Evolutionary conservation across 2,888 invertebrate species (phyloP).

Genomic region (Apodemia hepburni): DNA sequence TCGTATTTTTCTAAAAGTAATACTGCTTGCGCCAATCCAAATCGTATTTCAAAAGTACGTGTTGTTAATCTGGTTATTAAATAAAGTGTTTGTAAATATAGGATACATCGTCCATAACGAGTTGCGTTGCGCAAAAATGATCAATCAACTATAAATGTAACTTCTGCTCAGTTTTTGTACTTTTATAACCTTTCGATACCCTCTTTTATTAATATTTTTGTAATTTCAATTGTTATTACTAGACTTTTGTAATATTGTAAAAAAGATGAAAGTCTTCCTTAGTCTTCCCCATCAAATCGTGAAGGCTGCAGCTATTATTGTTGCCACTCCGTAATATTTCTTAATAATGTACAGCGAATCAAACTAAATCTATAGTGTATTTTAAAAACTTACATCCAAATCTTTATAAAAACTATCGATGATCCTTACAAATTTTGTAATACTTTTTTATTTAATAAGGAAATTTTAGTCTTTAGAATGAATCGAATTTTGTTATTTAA

Average conservation of each 20-base stretch:
- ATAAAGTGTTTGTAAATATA: slow-evolving; percentile 51
- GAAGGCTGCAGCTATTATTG: slow-evolving; percentile 9
- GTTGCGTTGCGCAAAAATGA: slow-evolving; percentile 27
- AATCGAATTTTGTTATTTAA: slow-evolving; percentile 32
- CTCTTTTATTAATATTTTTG: slow-evolving; percentile 38
- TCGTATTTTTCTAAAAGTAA: slow-evolving; percentile 74
- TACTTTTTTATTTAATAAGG: slow-evolving; percentile 17
- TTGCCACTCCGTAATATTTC: slow-evolving; percentile 5
- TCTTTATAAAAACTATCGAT: slow-evolving; percentile 6
- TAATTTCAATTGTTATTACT: slow-evolving; percentile 32
- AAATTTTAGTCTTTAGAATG: slow-evolving; percentile 24
- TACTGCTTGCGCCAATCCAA: slow-evolving; percentile 54
- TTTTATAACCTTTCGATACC: slow-evolving; percentile 56
- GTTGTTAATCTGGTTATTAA: slow-evolving; percentile 36
- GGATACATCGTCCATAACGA: slow-evolving; percentile 38
- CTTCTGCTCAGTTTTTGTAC: slow-evolving; percentile 71
- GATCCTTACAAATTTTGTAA: slow-evolving; percentile 9
- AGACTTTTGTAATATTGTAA: slow-evolving; percentile 31
- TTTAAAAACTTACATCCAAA: background rate
- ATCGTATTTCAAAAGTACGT: slow-evolving; percentile 40
- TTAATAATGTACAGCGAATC: slow-evolving; percentile 10
- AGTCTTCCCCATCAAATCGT: slow-evolving; percentile 52
- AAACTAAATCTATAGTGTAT: slow-evolving; percentile 9
- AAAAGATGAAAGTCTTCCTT: slow-evolving; percentile 65
- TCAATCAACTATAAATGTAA: slow-evolving; percentile 42